Percentiles rank a stretch among this genome's conserved stretches.
Conservation (phyloP, 2,113 vertebrate species). For the Caretta caretta region DNA sequence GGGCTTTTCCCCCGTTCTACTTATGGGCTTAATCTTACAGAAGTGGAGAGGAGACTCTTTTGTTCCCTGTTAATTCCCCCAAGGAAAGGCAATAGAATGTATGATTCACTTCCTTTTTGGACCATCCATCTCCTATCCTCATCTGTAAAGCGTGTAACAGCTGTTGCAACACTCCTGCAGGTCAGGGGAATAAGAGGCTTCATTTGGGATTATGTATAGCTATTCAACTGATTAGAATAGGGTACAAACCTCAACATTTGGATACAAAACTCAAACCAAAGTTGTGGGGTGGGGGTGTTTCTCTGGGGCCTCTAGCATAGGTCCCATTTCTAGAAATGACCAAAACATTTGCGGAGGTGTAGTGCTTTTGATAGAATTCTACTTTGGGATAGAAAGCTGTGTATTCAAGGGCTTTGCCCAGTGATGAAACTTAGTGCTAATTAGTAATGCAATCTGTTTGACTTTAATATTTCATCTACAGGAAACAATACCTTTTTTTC, state of each 20-base stretch:
- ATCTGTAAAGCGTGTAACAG: background rate
- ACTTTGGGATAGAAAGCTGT: background rate
- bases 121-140: background rate
- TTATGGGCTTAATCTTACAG: background rate
- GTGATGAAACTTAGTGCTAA: background rate
- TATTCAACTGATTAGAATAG: background rate
- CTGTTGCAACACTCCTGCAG: background rate
- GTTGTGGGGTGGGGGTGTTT: background rate
- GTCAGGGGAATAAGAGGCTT: background rate
- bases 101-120: constrained; percentile 30
- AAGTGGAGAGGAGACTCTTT: background rate
- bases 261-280: background rate
- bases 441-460: background rate
- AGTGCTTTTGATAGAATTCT: background rate
- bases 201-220: background rate
- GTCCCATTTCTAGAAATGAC: background rate
- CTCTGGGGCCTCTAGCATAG: background rate
- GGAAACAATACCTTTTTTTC: background rate
- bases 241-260: background rate
- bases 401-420: background rate
- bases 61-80: background rate
- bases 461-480: background rate
- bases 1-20: background rate
- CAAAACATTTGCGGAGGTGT: background rate
- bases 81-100: background rate